phyloP scores from a whole-genome alignment of 2,797 vertebrate genomes.

The Eulemur albifrons region DNA sequence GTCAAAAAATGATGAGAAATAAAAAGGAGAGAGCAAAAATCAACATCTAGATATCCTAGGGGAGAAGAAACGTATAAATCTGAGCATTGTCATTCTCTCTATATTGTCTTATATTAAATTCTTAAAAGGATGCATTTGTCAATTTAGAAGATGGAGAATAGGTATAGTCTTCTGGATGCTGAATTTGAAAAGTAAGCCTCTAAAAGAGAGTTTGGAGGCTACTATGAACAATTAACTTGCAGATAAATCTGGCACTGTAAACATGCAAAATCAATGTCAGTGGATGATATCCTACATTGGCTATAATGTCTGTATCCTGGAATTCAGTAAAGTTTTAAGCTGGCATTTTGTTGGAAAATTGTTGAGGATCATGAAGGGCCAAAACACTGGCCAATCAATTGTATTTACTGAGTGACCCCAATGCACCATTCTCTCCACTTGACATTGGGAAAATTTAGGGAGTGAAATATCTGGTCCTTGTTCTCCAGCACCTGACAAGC shows the following conservation, averaged over 20 bases:
- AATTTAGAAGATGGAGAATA: neutral
- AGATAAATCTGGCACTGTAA: neutral
- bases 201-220: conserved; percentile 5
- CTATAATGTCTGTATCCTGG: neutral
- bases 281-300: neutral
- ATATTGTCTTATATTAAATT: neutral
- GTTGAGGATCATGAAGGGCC: neutral
- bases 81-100: neutral
- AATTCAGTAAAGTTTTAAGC: conserved; percentile 45
- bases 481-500: neutral
- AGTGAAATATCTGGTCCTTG: neutral
- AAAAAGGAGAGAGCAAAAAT: neutral
- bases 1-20: conserved; percentile 6
- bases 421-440: neutral
- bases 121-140: neutral
- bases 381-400: neutral
- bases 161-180: neutral
- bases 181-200: conserved; percentile 14
- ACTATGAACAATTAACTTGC: neutral
- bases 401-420: conserved; percentile 9
- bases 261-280: neutral
- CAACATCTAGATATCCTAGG: neutral
- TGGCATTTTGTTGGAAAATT: conserved; percentile 34
- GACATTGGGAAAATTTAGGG: neutral
- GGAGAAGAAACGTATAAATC: neutral